These are phyloP conservation scores for Sarotherodon lohbergeri DNA, from an alignment of 2,113 vertebrate genomes.

Conservation along the genomic window DNA sequence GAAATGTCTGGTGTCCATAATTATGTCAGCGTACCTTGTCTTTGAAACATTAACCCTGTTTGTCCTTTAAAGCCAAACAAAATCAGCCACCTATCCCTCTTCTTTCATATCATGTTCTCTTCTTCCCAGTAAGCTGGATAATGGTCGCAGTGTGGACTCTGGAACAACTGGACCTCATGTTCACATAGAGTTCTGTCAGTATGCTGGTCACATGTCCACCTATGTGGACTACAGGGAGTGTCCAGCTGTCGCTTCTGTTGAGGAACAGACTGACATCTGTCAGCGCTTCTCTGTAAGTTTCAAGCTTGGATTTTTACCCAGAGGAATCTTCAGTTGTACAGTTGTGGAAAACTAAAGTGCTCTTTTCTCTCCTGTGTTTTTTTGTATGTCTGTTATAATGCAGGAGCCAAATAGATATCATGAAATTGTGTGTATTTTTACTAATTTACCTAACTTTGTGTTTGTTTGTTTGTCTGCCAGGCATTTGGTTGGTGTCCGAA, in stretches of 20 bases:
- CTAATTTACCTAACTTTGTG: background rate
- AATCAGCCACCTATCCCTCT: background rate
- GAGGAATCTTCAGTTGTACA: background rate
- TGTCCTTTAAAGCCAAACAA: background rate
- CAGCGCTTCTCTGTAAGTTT: constrained; percentile 59
- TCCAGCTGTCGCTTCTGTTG: constrained; percentile 7
- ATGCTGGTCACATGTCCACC: constrained; percentile 50
- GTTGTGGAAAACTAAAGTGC: background rate
- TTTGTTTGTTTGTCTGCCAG: constrained; percentile 54
- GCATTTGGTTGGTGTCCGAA: constrained; percentile 94
- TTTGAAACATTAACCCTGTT: background rate
- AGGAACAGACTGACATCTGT: constrained; percentile 45
- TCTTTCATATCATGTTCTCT: background rate
- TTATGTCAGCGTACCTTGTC: background rate
- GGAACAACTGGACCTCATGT: background rate
- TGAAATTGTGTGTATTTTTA: background rate
- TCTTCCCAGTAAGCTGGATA: constrained; percentile 56
- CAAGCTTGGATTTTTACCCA: background rate
- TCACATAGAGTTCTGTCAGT: constrained; percentile 60
- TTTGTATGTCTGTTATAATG: background rate
- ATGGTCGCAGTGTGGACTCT: constrained; percentile 29
- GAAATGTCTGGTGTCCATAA: background rate
- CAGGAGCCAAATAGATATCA: background rate
- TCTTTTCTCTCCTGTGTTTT: background rate
- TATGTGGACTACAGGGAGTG: constrained; percentile 63